A percentile compares a stretch with the other conserved stretches of the same genome.
Evolutionary conservation across 2,888 invertebrate species (phyloP).

Genomic region (Dicyrtoma fusca): DNA sequence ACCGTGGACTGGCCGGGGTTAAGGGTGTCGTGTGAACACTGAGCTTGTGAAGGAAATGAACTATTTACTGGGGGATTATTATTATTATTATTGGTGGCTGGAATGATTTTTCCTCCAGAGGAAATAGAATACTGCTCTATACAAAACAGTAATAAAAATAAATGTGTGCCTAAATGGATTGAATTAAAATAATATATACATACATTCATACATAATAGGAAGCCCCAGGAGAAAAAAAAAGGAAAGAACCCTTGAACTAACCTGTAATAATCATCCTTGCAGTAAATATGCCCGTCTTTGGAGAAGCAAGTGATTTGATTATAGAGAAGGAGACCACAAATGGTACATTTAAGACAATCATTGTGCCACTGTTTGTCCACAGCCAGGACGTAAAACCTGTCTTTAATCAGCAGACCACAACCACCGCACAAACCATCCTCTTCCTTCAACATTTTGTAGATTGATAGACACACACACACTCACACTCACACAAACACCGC

Average conservation of each 20-base stretch:
- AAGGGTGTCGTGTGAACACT: too few relatives aligned
- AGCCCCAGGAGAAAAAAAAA: neutral
- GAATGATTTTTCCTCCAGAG: too few relatives aligned
- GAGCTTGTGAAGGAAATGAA: too few relatives aligned
- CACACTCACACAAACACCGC: neutral
- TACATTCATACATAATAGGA: neutral
- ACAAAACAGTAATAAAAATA: too few relatives aligned
- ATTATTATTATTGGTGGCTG: too few relatives aligned
- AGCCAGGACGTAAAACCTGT: constrained; percentile 75
- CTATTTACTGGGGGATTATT: too few relatives aligned
- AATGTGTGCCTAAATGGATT: too few relatives aligned
- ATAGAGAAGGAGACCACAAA: constrained; percentile 82
- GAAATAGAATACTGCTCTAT: too few relatives aligned
- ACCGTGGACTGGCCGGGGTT: too few relatives aligned
- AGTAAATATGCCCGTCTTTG: constrained; percentile 86
- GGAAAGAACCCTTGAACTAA: constrained; percentile 58
- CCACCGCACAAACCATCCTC: constrained; percentile 58
- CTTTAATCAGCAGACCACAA: constrained; percentile 67
- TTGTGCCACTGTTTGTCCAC: constrained; percentile 91
- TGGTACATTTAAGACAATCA: constrained; percentile 78
- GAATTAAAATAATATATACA: neutral
- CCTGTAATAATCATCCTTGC: constrained; percentile 94
- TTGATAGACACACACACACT: too few relatives aligned
- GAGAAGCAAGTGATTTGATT: constrained; percentile 87
- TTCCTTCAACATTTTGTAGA: constrained; percentile 36